Percentiles rank a stretch among this genome's conserved stretches.
These are phyloP conservation scores for Chionis minor DNA, from an alignment of 2,113 vertebrate species.

Conservation along the genomic window DNA sequence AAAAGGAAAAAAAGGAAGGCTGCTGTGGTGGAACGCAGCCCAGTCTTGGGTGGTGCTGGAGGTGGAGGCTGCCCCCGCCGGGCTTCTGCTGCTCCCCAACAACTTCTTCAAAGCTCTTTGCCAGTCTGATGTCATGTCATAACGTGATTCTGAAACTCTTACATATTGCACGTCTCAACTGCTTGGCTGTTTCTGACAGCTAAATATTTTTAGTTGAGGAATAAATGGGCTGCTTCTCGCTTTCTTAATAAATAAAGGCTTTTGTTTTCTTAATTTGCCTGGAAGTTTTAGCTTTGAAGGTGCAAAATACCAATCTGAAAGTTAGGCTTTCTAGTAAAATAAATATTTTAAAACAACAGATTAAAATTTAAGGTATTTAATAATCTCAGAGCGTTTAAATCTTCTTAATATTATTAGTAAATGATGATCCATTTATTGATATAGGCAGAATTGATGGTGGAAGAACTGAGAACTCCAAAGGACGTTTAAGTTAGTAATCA, in stretches of 20 bases:
- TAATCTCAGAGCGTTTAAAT: conserved; percentile 13
- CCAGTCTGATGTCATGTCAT: not conserved
- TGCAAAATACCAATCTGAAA: not conserved
- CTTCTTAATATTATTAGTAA: conserved; percentile 19
- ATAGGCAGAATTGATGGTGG: not conserved
- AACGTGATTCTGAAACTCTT: not conserved
- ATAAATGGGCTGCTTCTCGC: not conserved
- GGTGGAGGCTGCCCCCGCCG: not conserved
- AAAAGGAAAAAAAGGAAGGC: not conserved
- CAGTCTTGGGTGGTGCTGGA: not conserved
- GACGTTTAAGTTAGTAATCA: conserved; percentile 25
- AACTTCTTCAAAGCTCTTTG: not conserved
- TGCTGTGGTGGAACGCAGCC: not conserved
- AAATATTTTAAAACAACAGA: conserved; percentile 36
- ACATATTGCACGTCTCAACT: not conserved
- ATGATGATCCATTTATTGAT: conserved; percentile 13
- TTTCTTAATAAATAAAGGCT: not conserved
- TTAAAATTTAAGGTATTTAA: conserved; percentile 34
- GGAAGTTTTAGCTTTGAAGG: not conserved
- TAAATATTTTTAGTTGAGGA: not conserved
- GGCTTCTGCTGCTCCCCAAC: too few relatives aligned
- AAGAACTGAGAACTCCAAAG: conserved; percentile 7
- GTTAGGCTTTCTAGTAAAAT: not conserved
- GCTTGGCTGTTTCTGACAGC: not conserved
- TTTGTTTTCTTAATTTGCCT: not conserved